A percentile compares a stretch with the other conserved stretches of the same genome.
These are phyloP conservation scores for Otus scops DNA, from an alignment of 2,797 vertebrate genomes.

Conservation along the genomic window DNA sequence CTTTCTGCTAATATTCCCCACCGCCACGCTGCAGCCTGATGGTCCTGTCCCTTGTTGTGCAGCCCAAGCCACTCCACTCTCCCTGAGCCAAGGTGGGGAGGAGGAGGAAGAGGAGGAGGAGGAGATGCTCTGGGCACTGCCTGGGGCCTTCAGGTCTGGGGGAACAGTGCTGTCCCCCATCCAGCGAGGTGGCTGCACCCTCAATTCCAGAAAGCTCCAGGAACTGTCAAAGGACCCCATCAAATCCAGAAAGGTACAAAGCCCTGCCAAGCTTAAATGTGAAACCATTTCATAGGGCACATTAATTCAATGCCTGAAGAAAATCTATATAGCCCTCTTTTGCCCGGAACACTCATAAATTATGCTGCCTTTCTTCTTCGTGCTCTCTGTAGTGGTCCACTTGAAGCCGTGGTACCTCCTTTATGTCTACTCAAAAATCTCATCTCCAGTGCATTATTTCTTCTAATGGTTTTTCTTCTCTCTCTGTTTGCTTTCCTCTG, in stretches of 20 bases:
- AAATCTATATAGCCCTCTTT: slow-evolving; percentile 71
- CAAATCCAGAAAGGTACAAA: background rate
- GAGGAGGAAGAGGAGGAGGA: background rate
- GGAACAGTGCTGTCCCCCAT: fast-evolving
- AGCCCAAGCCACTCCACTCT: fast-evolving
- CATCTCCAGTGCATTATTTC: slow-evolving; percentile 66
- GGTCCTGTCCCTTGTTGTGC: background rate
- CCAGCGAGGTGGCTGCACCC: background rate
- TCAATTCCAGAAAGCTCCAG: slow-evolving; percentile 4
- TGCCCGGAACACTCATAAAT: slow-evolving; percentile 75
- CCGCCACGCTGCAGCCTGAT: fast-evolving
- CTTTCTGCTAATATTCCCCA: fast-evolving
- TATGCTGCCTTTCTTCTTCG: slow-evolving; percentile 54
- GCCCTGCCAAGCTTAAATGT: slow-evolving; percentile 66
- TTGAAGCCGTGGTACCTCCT: slow-evolving; percentile 62
- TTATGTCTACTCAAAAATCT: slow-evolving; percentile 64
- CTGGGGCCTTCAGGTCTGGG: fast-evolving
- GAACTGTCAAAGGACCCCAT: background rate
- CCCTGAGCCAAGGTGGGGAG: background rate
- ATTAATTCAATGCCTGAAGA: slow-evolving; percentile 71
- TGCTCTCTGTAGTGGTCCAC: slow-evolving; percentile 49
- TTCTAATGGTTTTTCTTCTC: slow-evolving; percentile 74
- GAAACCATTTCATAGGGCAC: slow-evolving; percentile 66
- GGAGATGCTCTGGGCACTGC: background rate
- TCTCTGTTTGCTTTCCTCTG: slow-evolving; percentile 71